phyloP scores from a whole-genome alignment of 1,140 invertebrate genomes.

The Saxidomus purpurata region DNA sequence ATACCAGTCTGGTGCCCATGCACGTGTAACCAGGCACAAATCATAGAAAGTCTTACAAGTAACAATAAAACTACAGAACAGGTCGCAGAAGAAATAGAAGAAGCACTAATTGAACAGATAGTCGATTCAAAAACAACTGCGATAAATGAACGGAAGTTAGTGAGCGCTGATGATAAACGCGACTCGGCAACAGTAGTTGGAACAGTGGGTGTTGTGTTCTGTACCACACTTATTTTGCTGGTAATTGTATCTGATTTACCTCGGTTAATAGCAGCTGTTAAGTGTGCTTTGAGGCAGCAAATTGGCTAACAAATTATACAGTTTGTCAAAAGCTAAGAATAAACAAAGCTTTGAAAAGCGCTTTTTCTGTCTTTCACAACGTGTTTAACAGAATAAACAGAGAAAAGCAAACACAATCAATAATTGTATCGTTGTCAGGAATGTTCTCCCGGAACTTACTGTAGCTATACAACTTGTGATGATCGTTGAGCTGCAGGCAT shows the following conservation, averaged over 20 bases:
- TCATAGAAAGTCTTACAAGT: constrained; percentile 24
- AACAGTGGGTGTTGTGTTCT: constrained; percentile 27
- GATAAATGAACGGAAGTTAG: constrained; percentile 6
- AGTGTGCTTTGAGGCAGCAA: neutral
- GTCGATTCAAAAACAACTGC: constrained; percentile 26
- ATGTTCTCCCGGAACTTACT: too few relatives aligned
- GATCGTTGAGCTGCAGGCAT: too few relatives aligned
- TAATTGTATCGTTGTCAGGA: too few relatives aligned
- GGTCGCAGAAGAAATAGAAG: constrained; percentile 31
- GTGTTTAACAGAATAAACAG: too few relatives aligned
- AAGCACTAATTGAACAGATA: constrained; percentile 5
- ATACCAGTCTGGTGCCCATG: constrained; percentile 50
- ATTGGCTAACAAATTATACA: too few relatives aligned
- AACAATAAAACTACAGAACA: constrained; percentile 46
- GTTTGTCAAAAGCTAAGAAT: too few relatives aligned
- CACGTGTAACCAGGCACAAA: constrained; percentile 3
- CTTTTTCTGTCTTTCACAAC: too few relatives aligned
- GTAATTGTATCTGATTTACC: constrained; percentile 42
- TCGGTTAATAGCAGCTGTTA: neutral
- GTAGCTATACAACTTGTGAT: too few relatives aligned
- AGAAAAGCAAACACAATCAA: too few relatives aligned
- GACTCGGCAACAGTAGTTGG: constrained; percentile 37
- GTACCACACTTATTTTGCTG: neutral
- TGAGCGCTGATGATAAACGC: constrained; percentile 28
- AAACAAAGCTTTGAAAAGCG: too few relatives aligned